Base-by-base conservation (phyloP, 1,140 invertebrate species). In the Danaus melanippus region DNA sequence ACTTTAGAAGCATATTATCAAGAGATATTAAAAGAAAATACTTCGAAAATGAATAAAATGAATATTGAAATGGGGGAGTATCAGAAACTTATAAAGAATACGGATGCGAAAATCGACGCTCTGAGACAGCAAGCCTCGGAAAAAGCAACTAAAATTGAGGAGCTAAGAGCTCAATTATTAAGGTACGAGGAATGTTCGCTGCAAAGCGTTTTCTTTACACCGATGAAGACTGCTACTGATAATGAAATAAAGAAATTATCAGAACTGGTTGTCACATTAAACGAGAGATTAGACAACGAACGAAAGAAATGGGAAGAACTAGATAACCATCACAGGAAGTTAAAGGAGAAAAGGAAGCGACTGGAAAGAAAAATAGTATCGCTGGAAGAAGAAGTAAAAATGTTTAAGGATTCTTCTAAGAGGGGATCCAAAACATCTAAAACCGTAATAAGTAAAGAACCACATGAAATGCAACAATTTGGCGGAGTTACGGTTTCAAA, bases 211-310 rank as follows among this genome's bases (percentile, higher is more conserved):
- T 86, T 86, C 55, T 86, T 84, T 54, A 84, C 81, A 48, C 83
- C 83, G 15, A 84, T 84, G 81, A 86, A 84, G 64, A 82, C 76
- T 8, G 83, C 83, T 10, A 81, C 81, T 15, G 83, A 86, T 57
- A 86, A 84, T 59, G 83, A 86, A 70, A 84, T 86, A 9, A 74
- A 78, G 58, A 73, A 79, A 46, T 60, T 86, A 6, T 76, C 79
- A 0, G 79, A 86, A 17, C 57, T 86, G 45, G 71, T 84, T 10
- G 53, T 75, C 1, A 74, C 61, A 11, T 58, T 84, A 17, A 86
- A 86, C 55, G 53, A 62, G 15, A 71, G 84, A 53, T 12, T 86
- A 40, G 70, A 79, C 56, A 41, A 42, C n/a, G 81, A 84, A 61
- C 69, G 84, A 43, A 75, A 70, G 21, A 83, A 79, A 62, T 78